Evolutionary conservation across 2,888 invertebrate genomes (phyloP), one percentile per base, ranked within the genome.

Genomic region (Subacronicta megacephala): DNA sequence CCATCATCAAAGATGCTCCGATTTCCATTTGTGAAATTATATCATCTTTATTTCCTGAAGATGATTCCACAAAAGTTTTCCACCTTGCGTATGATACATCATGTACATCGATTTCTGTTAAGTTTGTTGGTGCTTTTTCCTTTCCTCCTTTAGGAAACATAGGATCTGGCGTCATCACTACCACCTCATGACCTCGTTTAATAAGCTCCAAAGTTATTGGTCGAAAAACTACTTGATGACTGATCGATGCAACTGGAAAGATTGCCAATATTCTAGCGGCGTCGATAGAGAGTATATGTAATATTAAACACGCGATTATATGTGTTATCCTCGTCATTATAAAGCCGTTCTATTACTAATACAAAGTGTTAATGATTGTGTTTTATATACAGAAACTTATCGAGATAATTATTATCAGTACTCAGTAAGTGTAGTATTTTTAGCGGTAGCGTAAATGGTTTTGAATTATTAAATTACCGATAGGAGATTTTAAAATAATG

Each of bases 151-250:
- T 72, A 0, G 77, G 68, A 18, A 75, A 86, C 5, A 71, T 78
- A 1, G 92, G 89, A 51, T 90, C 69, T 5, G 94, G 35, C 1
- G 93, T 90, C 1, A 92, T 64, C 0, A 91, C 77, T 0, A 87
- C 80, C 0, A 94, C 59, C 42, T 93, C 82, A 51, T 94, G 94
- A 0, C 93, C 94, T 1, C 87, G 78, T 44, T 69, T 81, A 0
- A 81, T 77, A 7, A 95, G 68, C 23, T 89, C 89, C n/a, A 83
- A 75, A 0, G 84, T 81, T 1, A 94, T 47, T 0, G 83, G 80
- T 42, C 84, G 78, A 42, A 83, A 90, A 1, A 85, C 82, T 0
- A 88, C 63, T 70, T 93, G 92, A 49, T 93, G 93, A 36, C 92
- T 93, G 17, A 90, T 80, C 0, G 90, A 87, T 0, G 92, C 83